Evolutionary conservation across 2,797 vertebrate genomes (phyloP).

Genomic region (Myiotriccus ornatus): DNA sequence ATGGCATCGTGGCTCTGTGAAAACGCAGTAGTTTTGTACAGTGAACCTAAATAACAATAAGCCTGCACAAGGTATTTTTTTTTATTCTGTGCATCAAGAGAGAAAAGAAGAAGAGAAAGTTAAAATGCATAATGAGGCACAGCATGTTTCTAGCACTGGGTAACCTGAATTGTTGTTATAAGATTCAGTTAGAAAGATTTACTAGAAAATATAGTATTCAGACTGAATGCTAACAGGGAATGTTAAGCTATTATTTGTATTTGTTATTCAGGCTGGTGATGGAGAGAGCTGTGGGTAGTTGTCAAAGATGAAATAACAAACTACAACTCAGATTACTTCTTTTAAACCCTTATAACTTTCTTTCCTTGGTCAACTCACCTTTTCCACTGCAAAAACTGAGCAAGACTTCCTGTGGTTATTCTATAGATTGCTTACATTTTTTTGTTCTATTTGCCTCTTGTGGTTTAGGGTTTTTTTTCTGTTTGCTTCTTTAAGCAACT

Average conservation of each 20-base stretch:
- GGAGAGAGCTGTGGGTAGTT: neutral
- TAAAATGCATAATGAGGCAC: conserved; percentile 22
- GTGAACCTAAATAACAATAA: neutral
- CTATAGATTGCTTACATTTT: neutral
- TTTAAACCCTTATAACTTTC: neutral
- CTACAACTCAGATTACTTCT: neutral
- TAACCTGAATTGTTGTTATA: neutral
- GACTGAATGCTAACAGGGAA: neutral
- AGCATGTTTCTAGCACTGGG: neutral
- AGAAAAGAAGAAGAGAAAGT: neutral
- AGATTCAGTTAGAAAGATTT: neutral
- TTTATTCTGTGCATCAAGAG: neutral
- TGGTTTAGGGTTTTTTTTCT: no score
- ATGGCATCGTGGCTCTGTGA: neutral
- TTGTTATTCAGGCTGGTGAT: neutral
- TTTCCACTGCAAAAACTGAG: neutral
- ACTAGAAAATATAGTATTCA: neutral
- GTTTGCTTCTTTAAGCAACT: neutral
- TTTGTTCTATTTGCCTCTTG: no score
- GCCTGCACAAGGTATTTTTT: neutral
- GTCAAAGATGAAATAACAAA: neutral
- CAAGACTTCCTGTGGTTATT: neutral
- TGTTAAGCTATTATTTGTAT: neutral
- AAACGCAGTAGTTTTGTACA: neutral
- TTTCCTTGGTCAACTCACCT: neutral